Evolutionary conservation across 1,140 invertebrate genomes (phyloP), one percentile per base, ranked within the genome.

Genomic region (Oryzaephilus surinamensis): DNA sequence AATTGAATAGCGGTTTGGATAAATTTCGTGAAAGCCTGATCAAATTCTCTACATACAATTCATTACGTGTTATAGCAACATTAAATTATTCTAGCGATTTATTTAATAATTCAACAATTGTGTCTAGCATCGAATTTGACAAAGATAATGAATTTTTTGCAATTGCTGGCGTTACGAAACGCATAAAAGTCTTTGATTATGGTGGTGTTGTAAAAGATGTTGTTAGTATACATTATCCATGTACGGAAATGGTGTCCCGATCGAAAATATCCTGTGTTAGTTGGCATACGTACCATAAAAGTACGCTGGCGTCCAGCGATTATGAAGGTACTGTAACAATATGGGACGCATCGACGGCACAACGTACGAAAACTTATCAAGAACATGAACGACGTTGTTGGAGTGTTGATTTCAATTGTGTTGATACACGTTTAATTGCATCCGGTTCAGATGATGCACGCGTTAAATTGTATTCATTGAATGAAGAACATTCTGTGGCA

Each of bases 371-470:
- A 47, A 73, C 74, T 16, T 82, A 81, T 56, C 76, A 91, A 60
- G 92, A 97, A 62, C 93, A 97, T 64, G 91, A 97, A 61, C 96
- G 95, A 61, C 68, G 92, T 33, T 94, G 90, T 60, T 97, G 93
- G 93, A 91, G 86, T 48, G 91, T 97, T 6, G 91, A 97, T 67
- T 97, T 96, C 60, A 97, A 95, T 60, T 77, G 83, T 42, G 80
- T 91, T 24, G 91, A 97, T 62, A 88, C 91, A 3, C 72, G 89
- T 36, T 61, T 97, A 7, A 79, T 97, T 38, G 92, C 92, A 3
- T 94, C 88, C 2, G 93, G 91, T 6, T 94, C 89, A 1, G 93
- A 97, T 68, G 93, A 97, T 67, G 82, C 88, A 7, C 77, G 86
- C 60, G 91, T 97, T 2, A 96, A 96, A 66, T 67, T 97, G 2